Evolutionary conservation across 2,113 vertebrate species (phyloP), one percentile per base, ranked within the genome.

Genomic region (Epinephelus lanceolatus): DNA sequence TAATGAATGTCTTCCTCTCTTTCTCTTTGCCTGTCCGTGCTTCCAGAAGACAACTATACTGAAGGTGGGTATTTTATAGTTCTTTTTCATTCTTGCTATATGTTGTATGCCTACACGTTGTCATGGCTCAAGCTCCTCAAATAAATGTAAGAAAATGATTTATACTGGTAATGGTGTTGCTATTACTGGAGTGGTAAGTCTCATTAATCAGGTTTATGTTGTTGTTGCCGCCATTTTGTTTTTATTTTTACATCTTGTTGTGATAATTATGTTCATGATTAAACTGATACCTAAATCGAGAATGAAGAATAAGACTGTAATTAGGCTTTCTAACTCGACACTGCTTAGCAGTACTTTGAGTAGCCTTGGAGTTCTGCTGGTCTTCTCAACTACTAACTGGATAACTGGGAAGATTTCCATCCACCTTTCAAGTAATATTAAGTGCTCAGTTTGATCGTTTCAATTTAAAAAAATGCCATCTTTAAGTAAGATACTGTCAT

Each of bases 1-100:
- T 98, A 99, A 98, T 97, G 96, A 98, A 97, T 98, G 96, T 99
- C 96, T 98, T 96, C 95, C 97, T 97, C 97, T 99, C 97, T 99
- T 95, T 99, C 96, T 98, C 96, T 97, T 94, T 97, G 96, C 96
- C 96, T 97, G 96, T 96, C 95, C 94, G 96, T 97, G 97, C 97
- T 97, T 97, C 96, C 98, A 99, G 98, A 99, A 97, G 98, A 99
- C 96, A 96, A 93, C 97, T 94, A 96, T 96, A 96, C 95, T 83
- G 96, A 99, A 99, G 98, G 98, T 99, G 97, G 98, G 98, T 99
- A 95, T 95, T 83, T 40, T 45, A 86, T 55, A 4, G 10, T 33
- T 60, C 42, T 37, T 27, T 69, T 61, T 6, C 27, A 57, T 73
- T 84, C 21, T 52, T 74, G 42, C 14, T 21, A n/a, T 19, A 40